Base-by-base conservation (phyloP, 1,140 invertebrate species). In the Magallana gigas region DNA sequence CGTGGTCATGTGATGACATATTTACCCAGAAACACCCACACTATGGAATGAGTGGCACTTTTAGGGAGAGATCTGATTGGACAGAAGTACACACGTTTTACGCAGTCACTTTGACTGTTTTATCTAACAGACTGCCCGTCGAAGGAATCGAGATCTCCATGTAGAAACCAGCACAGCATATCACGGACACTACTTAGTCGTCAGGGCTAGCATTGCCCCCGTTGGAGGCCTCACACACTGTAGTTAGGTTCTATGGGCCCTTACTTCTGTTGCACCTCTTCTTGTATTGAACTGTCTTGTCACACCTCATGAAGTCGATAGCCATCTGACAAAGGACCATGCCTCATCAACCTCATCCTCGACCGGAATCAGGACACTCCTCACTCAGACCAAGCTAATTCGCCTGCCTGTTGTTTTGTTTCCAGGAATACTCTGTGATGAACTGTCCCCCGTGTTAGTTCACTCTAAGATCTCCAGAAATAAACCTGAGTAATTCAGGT, bases 1-100 rank as follows among this genome's bases (percentile, higher is more conserved):
- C 36, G 18, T 76, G 68, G 68, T 76, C 68, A 76, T 76, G 9
- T 76, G 68, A 76, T 76, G 68, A 76, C 68, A 29, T 76, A 76
- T 76, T 76, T 76, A 76, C 23, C 68, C 68, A 76, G 68, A 76
- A 76, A 76, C 68, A 76, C 68, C 8, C 6, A 76, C 23, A 76
- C 68, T 76, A 12, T 76, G 36, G 68, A 29, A 29, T 76, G 68
- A 76, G 23, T 76, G 68, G 68, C 18, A 76, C 68, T 29, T 18
- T 18, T 71, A 76, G 36, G 23, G 68, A 76, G 68, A 76, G 68
- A 76, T 76, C 23, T 76, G 68, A 76, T 76, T 36, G 23, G 68
- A 29, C 68, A 11, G 62, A 18, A 18, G 64, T 68, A 68, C n/a
- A 68, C n/a, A 68, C 48, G 23, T 76, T 76, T 71, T 23, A 76